Evolutionary conservation across 2,797 vertebrate species (phyloP).

Genomic region (Babyrousa celebensis): DNA sequence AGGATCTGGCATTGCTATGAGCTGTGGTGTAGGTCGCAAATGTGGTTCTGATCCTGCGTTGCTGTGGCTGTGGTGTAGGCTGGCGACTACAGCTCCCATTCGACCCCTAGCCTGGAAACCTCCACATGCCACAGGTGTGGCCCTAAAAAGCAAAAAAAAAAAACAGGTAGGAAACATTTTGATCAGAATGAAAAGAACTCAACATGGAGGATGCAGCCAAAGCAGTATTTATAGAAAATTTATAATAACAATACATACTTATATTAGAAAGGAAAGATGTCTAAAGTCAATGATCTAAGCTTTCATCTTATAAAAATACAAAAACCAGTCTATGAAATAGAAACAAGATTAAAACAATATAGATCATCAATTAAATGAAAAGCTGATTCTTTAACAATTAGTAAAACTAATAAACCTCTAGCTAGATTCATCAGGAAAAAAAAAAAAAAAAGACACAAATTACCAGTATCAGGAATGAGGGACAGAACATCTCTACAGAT

Average conservation of each 20-base stretch:
- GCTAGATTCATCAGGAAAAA: neutral
- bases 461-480: neutral
- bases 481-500: neutral
- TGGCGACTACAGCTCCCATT: no score
- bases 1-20: no score
- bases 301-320: neutral
- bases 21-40: no score
- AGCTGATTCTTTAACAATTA: constrained; percentile 5
- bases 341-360: neutral
- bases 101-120: no score
- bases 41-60: no score
- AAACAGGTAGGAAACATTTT: neutral
- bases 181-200: constrained; percentile 15
- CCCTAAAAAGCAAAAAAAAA: no score
- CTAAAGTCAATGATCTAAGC: neutral
- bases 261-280: neutral
- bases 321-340: neutral
- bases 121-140: no score
- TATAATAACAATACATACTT: neutral
- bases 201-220: neutral
- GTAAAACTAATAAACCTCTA: constrained; percentile 25
- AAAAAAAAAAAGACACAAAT: neutral
- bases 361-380: neutral
- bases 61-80: no score
- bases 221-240: neutral